Base-by-base conservation (phyloP, 2,888 invertebrate species). In the Physocephala rufipes region DNA sequence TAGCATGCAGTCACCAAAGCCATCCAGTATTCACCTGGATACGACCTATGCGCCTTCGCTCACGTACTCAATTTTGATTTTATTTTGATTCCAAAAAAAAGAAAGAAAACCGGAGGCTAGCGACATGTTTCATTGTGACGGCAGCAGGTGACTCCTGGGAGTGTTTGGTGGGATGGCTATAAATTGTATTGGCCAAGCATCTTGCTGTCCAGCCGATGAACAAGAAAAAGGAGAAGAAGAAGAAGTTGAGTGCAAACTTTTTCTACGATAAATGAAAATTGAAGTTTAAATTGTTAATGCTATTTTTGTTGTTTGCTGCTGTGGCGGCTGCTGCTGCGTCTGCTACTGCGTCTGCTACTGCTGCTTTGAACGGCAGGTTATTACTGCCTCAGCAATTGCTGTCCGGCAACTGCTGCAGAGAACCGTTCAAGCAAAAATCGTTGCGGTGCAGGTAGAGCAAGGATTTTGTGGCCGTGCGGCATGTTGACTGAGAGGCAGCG, bases 281-380 rank as follows among this genome's bases (percentile, higher is more conserved):
- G 64, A 64, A 70, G 64, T 58, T 70, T 70, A 63, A 70, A 64
- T 70, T 70, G 63, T 70, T 70, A 70, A 70, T 63, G 63, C 63
- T 53, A 30, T n/a, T 28, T 47, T 24, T 55, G 67, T 43, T 55
- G 55, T 36, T 5, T 26, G 24, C 51, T 55, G 9, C 19, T 55
- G 67, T 13, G 55, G 5, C 36, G 51, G 53, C 28, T 28, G 64
- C 43, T 55, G 67, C 55, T 55, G 19, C 36, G 55, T 36, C 9
- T 26, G 24, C 51, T 55, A 9, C 19, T 55, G 67, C n/a, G 55
- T 9, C 36, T n/a, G 36, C 5, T 13, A 13, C 30, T 43, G 53
- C 4, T n/a, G 1, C 30, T 47, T 55, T 28, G 45, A n/a, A 30
- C 19, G 47, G 53, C 19, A 55, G 53, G 36, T n/a, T 47, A 26